Evolutionary conservation across 2,888 invertebrate genomes (phyloP), one percentile per base, ranked within the genome.

Genomic region (Apomyelois bistriatella): DNA sequence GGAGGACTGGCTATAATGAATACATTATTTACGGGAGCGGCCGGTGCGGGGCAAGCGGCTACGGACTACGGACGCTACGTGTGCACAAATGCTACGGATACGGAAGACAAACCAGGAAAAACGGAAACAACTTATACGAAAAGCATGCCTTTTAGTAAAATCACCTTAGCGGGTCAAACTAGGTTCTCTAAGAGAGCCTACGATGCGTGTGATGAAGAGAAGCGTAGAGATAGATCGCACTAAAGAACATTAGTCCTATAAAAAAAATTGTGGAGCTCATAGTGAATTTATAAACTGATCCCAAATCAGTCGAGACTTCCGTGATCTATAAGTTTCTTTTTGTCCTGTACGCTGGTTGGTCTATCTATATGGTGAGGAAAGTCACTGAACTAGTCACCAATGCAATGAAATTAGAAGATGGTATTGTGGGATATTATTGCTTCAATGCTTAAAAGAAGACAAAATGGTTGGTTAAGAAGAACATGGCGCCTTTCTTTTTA

Each of bases 21-120:
- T 86, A 86, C 86, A 86, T 86, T 81, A 64, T 82, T 79, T 81
- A 83, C 77, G 57, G 54, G 53, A 16, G 50, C 50, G 53, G 53
- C 53, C 62, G 56, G 56, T 53, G 49, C 54, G 48, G 48, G 50
- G 51, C 55, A 56, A 59, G 53, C 58, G 55, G 58, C 52, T 53
- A 54, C 55, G 61, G 62, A 52, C 22, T 32, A 35, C n/a, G n/a
- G 22, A 41, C 37, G 4, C 48, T 49, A 49, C 38, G 49, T 28
- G 40, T 50, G 40, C 49, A 32, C 32, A 15, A 15, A 15, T 32
- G 16, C 46, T 46, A 46, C 16, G 13, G 15, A 46, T 15, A 12
- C 30, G 30, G 16, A 7, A 16, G 15, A 32, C 16, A 35, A 7
- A 16, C 13, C 15, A 46, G 9, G 9, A 22, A 46, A 28, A 30